Evolutionary conservation across 2,113 vertebrate species (phyloP), one percentile per base, ranked within the genome.

Genomic region (Myiopsitta monachus): DNA sequence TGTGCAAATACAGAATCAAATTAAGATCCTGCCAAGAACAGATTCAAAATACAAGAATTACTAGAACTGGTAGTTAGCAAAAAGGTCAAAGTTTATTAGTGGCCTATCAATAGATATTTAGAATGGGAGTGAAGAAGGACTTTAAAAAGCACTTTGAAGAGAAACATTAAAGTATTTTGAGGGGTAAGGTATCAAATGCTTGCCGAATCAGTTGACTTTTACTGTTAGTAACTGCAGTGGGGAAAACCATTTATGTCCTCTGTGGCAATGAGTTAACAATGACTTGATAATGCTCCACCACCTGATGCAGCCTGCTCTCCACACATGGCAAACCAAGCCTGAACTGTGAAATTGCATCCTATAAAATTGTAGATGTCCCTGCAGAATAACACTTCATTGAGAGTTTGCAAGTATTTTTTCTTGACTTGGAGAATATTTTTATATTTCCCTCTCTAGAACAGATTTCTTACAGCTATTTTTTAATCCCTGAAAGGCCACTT

Each of bases 321-420:
- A 83, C 74, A 86, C 93, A 72, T 92, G 70, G 74, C 43, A 95
- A 80, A 73, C 78, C 76, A 86, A 96, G 78, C 87, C 66, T 92
- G 88, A 96, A 94, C 78, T 96, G 64, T 81, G 88, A 97, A 97
- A 83, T 79, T 88, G 44, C 30, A 64, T 90, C 90, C 85, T 70
- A 86, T 90, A 95, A 96, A 94, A 62, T 62, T 84, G 76, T 81
- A 64, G 52, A 28, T 91, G 68, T 96, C 72, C 84, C 62, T 92
- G 44, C n/a, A 94, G 82, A 96, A 94, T 74, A 94, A 78, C 69
- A 93, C 63, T 96, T 97, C 88, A 68, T 61, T 87, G 76, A 95
- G 87, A 92, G 52, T 84, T 87, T 87, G 39, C 73, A 85, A 83
- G 83, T 63, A 68, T 77, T 94, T 97, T 93, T 93, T 96, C 84